A percentile compares a stretch with the other conserved stretches of the same genome.
Evolutionary conservation across 2,797 vertebrate genomes (phyloP).

Genomic region (Sylvilagus floridanus): DNA sequence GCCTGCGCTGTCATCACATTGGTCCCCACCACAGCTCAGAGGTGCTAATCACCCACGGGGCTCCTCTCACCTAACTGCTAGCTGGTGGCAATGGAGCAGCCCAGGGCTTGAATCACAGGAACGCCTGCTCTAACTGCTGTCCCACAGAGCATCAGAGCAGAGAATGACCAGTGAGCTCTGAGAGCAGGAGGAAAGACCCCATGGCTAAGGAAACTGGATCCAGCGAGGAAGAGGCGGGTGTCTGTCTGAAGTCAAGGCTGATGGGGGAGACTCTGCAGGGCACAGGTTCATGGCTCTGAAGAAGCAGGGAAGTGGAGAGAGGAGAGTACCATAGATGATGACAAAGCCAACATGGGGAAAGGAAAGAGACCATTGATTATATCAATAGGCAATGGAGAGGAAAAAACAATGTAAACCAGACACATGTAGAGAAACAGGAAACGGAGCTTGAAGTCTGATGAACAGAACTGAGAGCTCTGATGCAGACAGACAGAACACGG

Average conservation of each 20-base stretch:
- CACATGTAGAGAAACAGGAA: slow-evolving; percentile 34
- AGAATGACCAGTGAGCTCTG: neutral
- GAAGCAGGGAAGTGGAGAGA: neutral
- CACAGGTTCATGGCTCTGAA: neutral
- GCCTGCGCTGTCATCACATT: neutral
- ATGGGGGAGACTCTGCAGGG: neutral
- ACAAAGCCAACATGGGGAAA: neutral
- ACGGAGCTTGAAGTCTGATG: too few species aligned
- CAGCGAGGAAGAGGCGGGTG: neutral
- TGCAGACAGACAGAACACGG: too few species aligned
- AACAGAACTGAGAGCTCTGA: too few species aligned
- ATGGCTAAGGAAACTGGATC: neutral
- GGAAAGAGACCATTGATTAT: slow-evolving; percentile 15
- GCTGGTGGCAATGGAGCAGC: neutral
- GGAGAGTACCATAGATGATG: neutral
- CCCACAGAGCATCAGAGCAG: neutral
- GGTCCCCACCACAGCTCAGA: neutral
- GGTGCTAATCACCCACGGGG: neutral
- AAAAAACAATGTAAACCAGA: slow-evolving; percentile 46
- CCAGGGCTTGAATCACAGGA: neutral
- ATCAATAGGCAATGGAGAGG: neutral
- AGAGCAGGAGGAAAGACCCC: neutral
- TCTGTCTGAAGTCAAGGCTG: neutral
- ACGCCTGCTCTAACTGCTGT: neutral
- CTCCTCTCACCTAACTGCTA: neutral